Evolutionary conservation across 30 jellyfish, hydroid and myxozoan species (phyloP).

Genomic region (Cassiopea xamachana): DNA sequence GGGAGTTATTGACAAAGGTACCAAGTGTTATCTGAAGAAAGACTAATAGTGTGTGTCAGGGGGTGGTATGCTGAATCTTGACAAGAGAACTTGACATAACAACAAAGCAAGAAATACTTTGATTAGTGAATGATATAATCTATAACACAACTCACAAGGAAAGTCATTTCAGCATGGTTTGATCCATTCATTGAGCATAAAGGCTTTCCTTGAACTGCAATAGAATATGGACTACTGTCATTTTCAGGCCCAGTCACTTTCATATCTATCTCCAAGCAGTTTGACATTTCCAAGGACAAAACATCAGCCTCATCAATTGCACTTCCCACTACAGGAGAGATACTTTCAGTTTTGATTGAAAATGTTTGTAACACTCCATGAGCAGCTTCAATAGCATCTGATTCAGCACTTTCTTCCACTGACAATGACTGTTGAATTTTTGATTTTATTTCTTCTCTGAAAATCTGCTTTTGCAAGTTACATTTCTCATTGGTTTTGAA

Average conservation of each 20-base stretch:
- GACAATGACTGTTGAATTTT: background rate
- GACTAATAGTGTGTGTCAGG: too few relatives aligned
- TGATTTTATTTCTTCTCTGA: background rate
- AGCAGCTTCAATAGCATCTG: background rate
- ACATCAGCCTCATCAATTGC: background rate
- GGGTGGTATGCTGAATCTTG: too few relatives aligned
- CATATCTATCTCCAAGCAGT: background rate
- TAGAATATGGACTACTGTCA: background rate
- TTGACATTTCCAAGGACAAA: background rate
- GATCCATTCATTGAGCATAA: background rate
- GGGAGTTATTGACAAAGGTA: too few relatives aligned
- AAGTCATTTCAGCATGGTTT: background rate
- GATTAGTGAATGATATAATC: too few relatives aligned
- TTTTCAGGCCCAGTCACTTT: background rate
- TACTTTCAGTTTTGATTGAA: background rate
- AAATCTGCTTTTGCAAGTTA: constrained; percentile 8
- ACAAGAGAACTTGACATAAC: too few relatives aligned
- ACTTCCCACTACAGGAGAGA: background rate
- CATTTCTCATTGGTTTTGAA: background rate
- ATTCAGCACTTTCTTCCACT: background rate
- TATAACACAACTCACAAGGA: background rate
- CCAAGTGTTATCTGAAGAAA: too few relatives aligned
- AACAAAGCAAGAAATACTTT: too few relatives aligned
- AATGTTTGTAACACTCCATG: background rate
- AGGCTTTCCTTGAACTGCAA: background rate